phyloP scores from a whole-genome alignment of 2,888 invertebrate genomes.

The Pollenia labialis region DNA sequence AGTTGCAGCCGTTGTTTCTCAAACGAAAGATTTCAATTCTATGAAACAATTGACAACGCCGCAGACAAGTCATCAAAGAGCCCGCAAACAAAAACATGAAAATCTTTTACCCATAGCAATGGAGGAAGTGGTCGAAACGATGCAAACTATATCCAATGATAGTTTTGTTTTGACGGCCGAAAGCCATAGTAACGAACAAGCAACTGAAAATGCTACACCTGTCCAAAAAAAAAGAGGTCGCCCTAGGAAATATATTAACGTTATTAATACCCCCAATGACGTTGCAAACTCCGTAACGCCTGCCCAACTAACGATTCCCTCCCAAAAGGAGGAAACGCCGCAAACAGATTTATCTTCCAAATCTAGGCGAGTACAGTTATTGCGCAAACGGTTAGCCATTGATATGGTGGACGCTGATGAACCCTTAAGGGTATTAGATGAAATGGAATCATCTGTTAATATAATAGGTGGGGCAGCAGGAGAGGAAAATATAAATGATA shows the following conservation, averaged over 20 bases:
- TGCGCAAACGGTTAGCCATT: constrained; percentile 82
- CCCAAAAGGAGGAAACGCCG: constrained; percentile 31
- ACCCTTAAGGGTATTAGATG: constrained; percentile 67
- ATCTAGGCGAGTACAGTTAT: constrained; percentile 81
- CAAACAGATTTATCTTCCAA: constrained; percentile 75
- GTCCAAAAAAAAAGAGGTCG: constrained; percentile 83
- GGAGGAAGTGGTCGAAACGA: constrained; percentile 77
- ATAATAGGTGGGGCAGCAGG: constrained; percentile 9
- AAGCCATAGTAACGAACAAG: constrained; percentile 22
- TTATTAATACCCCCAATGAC: constrained; percentile 2
- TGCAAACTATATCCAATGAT: constrained; percentile 76
- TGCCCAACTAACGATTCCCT: constrained; percentile 3
- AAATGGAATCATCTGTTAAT: constrained; percentile 30
- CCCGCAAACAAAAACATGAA: constrained; percentile 81
- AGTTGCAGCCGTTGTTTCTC: not conserved
- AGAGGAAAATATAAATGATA: constrained; percentile 56
- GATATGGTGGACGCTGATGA: constrained; percentile 81
- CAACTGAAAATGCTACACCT: constrained; percentile 55
- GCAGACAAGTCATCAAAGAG: constrained; percentile 75
- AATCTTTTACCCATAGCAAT: constrained; percentile 77
- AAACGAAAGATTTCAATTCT: constrained; percentile 63
- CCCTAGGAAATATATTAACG: constrained; percentile 79
- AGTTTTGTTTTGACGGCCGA: constrained; percentile 79
- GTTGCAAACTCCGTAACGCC: constrained; percentile 11
- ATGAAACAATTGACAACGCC: constrained; percentile 38